Base-by-base conservation (phyloP, 2,113 vertebrate species). In the Toxotes jaculatrix region DNA sequence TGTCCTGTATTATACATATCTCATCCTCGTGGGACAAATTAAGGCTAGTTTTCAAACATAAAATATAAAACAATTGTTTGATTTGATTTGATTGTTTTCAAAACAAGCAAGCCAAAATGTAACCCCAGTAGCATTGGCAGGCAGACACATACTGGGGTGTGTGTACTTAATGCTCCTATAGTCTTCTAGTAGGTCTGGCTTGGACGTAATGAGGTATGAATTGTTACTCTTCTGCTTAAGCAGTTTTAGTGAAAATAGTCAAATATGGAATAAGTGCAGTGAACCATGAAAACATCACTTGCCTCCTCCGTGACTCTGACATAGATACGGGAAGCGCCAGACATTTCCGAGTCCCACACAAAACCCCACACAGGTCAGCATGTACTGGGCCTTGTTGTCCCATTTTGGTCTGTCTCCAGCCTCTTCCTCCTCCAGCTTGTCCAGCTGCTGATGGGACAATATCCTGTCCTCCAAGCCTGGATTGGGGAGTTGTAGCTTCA, bases 261-360 rank as follows among this genome's bases (percentile, higher is more conserved):
- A 27, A 27, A 57, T 62, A 59, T 60, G 8, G 12, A 70, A 53
- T 43, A 23, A 31, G 3, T 32, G 12, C 31, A 65, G 10, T 43
- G 61, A 62, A 87, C 31, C 17, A 43, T 63, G 0, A 72, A 74
- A 73, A 10, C 51, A 64, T 83, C 34, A 42, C 93, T 73, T 95
- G 98, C 97, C 97, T 97, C 97, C 97, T 87, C 97, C 97, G 0
- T 98, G 97, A 90, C 96, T 98, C 94, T 98, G 97, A 83, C 97
- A 98, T 78, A 98, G 93, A 89, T 98, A 98, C 0, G 97, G 97
- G 82, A 98, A 98, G 21, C 97, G 91, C 97, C 97, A 98, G 34
- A 98, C 97, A 0, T 98, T 98, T 73, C 97, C 97, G 7, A 98
- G 94, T 14, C 97, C 97, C 55, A 98, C 96, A 40, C 97, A 98